A percentile compares a stretch with the other conserved stretches of the same genome.
Conservation (phyloP, 1,140 invertebrate species). For the Pristionchus pacificus region DNA sequence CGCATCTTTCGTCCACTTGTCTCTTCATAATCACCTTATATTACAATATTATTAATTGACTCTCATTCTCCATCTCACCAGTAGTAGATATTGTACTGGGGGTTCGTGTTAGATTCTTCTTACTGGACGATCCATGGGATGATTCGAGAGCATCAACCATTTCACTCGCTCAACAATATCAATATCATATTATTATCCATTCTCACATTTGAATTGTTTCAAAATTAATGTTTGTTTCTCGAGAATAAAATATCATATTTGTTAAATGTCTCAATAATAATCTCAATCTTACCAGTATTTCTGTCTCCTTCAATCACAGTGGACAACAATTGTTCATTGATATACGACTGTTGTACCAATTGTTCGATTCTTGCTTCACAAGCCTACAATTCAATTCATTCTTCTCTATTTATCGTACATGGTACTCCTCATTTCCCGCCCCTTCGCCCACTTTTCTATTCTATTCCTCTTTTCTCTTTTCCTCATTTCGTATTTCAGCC, state of each 20-base stretch:
- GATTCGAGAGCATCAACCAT: slow-evolving; percentile 13
- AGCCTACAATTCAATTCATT: slow-evolving; percentile 19
- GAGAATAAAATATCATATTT: too few species aligned
- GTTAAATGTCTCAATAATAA: background rate
- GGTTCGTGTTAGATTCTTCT: slow-evolving; percentile 9
- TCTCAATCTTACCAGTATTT: slow-evolving; percentile 14
- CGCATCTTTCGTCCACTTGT: slow-evolving; percentile 8
- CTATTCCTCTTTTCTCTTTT: background rate
- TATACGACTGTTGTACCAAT: slow-evolving; percentile 29
- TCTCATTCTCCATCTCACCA: too few species aligned
- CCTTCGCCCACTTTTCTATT: background rate
- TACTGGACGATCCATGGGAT: slow-evolving; percentile 1
- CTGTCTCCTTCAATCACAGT: slow-evolving; percentile 25
- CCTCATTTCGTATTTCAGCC: background rate
- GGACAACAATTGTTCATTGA: slow-evolving; percentile 28
- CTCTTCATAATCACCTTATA: too few species aligned
- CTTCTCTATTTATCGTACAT: too few species aligned
- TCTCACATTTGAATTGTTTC: too few species aligned
- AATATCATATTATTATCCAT: too few species aligned
- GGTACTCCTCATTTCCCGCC: background rate
- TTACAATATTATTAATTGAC: too few species aligned
- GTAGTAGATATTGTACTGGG: too few species aligned
- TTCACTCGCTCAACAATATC: slow-evolving; percentile 9
- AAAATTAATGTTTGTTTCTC: too few species aligned
- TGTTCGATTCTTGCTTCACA: slow-evolving; percentile 32